These are phyloP conservation scores for Gobionotothen gibberifrons DNA, from an alignment of 2,797 vertebrate species.

Conservation along the genomic window DNA sequence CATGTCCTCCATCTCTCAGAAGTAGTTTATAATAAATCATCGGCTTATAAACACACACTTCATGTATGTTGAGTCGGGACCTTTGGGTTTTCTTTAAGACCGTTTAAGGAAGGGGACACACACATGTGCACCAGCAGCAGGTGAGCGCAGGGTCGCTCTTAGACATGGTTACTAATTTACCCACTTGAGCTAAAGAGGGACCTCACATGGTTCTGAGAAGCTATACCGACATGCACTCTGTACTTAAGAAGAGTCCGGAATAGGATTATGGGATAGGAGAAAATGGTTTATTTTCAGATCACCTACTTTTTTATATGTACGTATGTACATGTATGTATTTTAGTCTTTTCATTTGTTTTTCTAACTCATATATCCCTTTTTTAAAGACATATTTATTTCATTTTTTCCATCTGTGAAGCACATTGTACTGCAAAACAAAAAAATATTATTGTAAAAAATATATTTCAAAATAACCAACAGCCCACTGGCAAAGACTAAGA, in stretches of 20 bases:
- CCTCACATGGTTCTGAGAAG: slow-evolving; percentile 29
- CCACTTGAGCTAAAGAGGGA: slow-evolving; percentile 18
- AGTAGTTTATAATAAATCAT: slow-evolving; percentile 24
- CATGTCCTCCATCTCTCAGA: background rate
- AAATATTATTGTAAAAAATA: too few relatives aligned
- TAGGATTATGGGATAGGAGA: too few relatives aligned
- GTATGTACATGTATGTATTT: too few relatives aligned
- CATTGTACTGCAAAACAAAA: too few relatives aligned
- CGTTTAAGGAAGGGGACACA: background rate
- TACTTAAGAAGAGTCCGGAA: background rate
- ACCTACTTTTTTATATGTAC: too few relatives aligned
- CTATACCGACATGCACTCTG: background rate
- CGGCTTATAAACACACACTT: slow-evolving; percentile 6
- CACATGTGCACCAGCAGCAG: slow-evolving; percentile 1
- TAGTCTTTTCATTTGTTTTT: too few relatives aligned
- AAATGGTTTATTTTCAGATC: too few relatives aligned
- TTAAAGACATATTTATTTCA: too few relatives aligned
- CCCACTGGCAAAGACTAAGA: background rate
- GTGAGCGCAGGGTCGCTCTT: slow-evolving; percentile 1
- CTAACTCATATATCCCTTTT: too few relatives aligned
- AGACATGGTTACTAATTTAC: slow-evolving; percentile 24
- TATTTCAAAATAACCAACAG: background rate
- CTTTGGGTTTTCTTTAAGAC: background rate
- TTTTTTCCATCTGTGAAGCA: too few relatives aligned
- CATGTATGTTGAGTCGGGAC: background rate